Evolutionary conservation across 1,140 invertebrate genomes (phyloP).

Genomic region (Periplaneta americana): DNA sequence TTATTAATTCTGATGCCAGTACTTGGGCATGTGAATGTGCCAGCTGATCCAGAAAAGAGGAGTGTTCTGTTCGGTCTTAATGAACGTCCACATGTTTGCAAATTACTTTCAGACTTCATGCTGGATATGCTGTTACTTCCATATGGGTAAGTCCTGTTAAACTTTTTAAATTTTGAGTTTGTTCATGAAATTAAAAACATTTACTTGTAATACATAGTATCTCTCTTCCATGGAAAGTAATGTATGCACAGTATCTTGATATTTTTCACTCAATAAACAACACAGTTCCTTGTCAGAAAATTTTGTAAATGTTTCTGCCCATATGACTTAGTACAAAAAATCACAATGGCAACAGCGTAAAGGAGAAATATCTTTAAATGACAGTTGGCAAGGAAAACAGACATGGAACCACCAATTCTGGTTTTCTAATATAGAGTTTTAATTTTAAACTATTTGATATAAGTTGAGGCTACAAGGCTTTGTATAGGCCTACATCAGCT

Average conservation of each 20-base stretch:
- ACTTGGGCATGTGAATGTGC: slow-evolving; percentile 63
- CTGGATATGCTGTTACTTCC: slow-evolving; percentile 79
- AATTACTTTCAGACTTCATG: slow-evolving; percentile 68
- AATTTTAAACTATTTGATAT: no score
- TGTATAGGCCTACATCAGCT: no score
- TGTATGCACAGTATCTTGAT: background rate
- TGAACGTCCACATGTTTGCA: slow-evolving; percentile 57
- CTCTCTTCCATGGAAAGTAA: background rate
- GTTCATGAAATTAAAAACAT: background rate
- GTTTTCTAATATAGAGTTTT: no score
- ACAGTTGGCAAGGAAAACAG: no score
- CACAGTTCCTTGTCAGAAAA: no score
- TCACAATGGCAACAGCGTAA: no score
- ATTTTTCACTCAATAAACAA: background rate
- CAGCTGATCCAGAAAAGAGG: slow-evolving; percentile 55
- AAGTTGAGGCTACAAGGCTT: no score
- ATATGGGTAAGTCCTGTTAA: slow-evolving; percentile 58
- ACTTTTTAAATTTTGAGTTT: background rate
- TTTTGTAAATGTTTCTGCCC: no score
- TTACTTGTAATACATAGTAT: background rate
- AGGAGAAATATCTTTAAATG: no score
- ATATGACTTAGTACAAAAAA: no score
- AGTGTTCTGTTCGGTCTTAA: slow-evolving; percentile 53
- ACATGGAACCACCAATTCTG: no score
- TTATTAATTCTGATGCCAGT: slow-evolving; percentile 75